These are phyloP conservation scores for Mesochorus sp. DNA, from an alignment of 2,888 invertebrate genomes.

Conservation along the genomic window DNA sequence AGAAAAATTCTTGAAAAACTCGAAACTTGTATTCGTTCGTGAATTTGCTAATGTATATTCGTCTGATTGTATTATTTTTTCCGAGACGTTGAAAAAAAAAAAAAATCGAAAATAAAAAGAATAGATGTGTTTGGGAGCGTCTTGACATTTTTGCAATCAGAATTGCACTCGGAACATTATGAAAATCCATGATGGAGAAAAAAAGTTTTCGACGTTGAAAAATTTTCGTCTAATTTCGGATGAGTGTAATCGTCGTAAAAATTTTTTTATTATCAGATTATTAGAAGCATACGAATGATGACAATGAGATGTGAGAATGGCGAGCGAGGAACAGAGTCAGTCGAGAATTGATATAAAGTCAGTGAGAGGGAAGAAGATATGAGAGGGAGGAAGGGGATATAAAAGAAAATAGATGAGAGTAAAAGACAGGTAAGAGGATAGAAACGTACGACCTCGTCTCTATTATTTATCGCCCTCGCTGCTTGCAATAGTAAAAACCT, in stretches of 20 bases:
- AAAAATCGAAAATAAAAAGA: slow-evolving; percentile 24
- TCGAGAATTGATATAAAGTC: neutral
- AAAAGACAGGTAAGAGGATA: slow-evolving; percentile 61
- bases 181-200: neutral
- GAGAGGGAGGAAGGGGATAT: slow-evolving; percentile 18
- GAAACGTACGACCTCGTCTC: slow-evolving; percentile 69
- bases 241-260: too few relatives aligned
- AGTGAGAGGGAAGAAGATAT: slow-evolving; percentile 26
- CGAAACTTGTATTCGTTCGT: too few relatives aligned
- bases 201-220: too few relatives aligned
- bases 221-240: too few relatives aligned
- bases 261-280: too few relatives aligned
- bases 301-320: too few relatives aligned
- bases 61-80: too few relatives aligned
- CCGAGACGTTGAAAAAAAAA: neutral
- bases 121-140: neutral
- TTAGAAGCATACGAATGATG: too few relatives aligned
- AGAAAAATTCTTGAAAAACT: slow-evolving; percentile 13
- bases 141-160: slow-evolving; percentile 31
- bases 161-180: slow-evolving; percentile 49
- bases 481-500: slow-evolving; percentile 66
- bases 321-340: neutral
- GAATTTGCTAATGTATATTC: too few relatives aligned
- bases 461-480: slow-evolving; percentile 77
- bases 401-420: slow-evolving; percentile 18